Evolutionary conservation across 2,888 invertebrate species (phyloP).

Genomic region (Andrena camellia): DNA sequence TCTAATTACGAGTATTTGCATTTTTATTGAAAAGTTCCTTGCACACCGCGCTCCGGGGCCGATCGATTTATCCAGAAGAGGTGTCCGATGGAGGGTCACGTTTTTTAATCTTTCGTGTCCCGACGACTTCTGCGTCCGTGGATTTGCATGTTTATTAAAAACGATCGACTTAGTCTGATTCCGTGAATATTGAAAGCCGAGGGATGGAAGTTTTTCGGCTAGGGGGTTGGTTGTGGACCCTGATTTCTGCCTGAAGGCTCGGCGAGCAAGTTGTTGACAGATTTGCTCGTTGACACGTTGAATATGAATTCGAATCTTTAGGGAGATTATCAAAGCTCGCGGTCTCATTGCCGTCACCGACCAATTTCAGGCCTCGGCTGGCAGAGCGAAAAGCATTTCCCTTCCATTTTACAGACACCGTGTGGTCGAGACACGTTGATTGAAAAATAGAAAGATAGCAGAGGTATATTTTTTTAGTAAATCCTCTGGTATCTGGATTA

Average conservation of each 20-base stretch:
- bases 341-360: not conserved
- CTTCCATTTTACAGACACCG: not conserved
- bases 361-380: constrained; percentile 5
- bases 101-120: constrained; percentile 54
- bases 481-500: too few relatives aligned
- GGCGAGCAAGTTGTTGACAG: constrained; percentile 18
- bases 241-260: not conserved
- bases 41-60: not conserved
- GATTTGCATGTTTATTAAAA: constrained; percentile 67
- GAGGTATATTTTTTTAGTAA: too few relatives aligned
- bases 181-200: constrained; percentile 48
- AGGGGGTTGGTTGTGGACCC: too few relatives aligned
- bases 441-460: too few relatives aligned
- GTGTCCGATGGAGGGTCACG: constrained; percentile 34
- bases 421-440: too few relatives aligned
- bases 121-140: constrained; percentile 44
- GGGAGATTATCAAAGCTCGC: not conserved
- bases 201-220: not conserved
- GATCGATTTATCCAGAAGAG: constrained; percentile 29
- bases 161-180: constrained; percentile 47
- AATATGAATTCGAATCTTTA: not conserved
- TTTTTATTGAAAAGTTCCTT: constrained; percentile 64
- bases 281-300: not conserved
- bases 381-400: not conserved
- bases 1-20: constrained; percentile 63